Evolutionary conservation across 2,888 invertebrate genomes (phyloP).

Genomic region (Drosophila atripex): DNA sequence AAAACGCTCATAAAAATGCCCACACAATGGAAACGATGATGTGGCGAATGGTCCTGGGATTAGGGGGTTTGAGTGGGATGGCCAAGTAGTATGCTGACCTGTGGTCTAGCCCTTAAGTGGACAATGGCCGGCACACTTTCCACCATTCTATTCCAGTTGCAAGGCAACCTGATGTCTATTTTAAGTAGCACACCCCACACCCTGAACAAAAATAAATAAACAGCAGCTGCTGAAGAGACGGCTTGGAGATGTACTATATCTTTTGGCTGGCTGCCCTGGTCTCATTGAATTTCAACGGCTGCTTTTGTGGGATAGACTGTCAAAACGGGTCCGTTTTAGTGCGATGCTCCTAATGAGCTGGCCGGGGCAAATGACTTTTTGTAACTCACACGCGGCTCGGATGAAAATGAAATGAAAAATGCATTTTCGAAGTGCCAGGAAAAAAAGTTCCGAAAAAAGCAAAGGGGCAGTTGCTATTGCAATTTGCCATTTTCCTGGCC

Average conservation of each 20-base stretch:
- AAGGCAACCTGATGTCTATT: conserved; percentile 73
- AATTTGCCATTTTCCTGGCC: conserved; percentile 58
- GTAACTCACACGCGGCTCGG: conserved; percentile 69
- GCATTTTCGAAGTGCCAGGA: conserved; percentile 60
- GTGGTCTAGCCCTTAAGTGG: conserved; percentile 36
- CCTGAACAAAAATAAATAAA: neutral
- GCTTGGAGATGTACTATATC: conserved; percentile 15
- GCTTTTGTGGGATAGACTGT: conserved; percentile 43
- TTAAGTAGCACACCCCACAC: conserved; percentile 25
- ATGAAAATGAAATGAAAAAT: conserved; percentile 63
- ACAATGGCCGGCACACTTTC: conserved; percentile 23
- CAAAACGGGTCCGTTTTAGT: conserved; percentile 20
- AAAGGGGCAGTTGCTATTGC: conserved; percentile 50
- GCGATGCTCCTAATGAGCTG: conserved; percentile 66
- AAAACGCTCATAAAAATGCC: conserved; percentile 79
- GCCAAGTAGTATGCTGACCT: conserved; percentile 16
- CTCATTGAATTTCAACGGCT: conserved; percentile 20
- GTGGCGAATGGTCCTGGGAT: conserved; percentile 59
- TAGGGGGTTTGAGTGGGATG: conserved; percentile 12
- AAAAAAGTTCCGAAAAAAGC: conserved; percentile 2
- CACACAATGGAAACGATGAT: conserved; percentile 77
- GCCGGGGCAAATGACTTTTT: conserved; percentile 73
- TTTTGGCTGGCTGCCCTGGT: conserved; percentile 45
- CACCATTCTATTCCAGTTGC: conserved; percentile 37
- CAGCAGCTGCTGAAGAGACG: conserved; percentile 25